Percentiles rank a stretch among this genome's conserved stretches.
Conservation (phyloP, 2,113 vertebrate genomes). For the Leptobrachium leishanense region DNA sequence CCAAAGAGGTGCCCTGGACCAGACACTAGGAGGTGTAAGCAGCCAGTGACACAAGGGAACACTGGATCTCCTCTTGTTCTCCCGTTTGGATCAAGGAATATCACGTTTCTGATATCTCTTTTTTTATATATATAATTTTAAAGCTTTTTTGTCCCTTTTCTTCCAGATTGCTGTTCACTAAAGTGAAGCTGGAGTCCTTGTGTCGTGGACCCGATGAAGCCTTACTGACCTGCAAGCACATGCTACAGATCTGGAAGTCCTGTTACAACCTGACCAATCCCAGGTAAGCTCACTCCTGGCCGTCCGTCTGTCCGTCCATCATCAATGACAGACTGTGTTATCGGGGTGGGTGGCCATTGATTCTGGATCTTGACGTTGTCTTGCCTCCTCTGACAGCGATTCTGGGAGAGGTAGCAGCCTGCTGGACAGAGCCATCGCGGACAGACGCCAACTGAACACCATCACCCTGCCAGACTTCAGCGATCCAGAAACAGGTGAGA, state of each 20-base stretch:
- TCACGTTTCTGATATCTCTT: too few species aligned
- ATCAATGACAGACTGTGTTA: too few species aligned
- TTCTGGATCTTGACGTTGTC: background rate
- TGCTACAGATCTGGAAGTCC: slow-evolving; percentile 98
- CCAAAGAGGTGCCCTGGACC: too few species aligned
- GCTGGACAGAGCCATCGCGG: slow-evolving; percentile 91
- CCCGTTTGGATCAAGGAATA: too few species aligned
- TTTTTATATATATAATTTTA: too few species aligned
- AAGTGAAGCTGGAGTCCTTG: slow-evolving; percentile 92
- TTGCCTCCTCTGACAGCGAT: slow-evolving; percentile 74
- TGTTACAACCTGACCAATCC: slow-evolving; percentile 98
- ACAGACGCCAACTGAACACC: slow-evolving; percentile 90
- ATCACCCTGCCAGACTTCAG: slow-evolving; percentile 97
- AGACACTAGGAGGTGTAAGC: too few species aligned
- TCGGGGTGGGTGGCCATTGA: too few species aligned
- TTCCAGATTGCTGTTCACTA: slow-evolving; percentile 89
- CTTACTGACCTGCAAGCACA: slow-evolving; percentile 94
- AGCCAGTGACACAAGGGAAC: too few species aligned
- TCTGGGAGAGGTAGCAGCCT: slow-evolving; percentile 96
- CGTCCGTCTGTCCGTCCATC: background rate
- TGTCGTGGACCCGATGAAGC: slow-evolving; percentile 94
- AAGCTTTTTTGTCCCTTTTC: slow-evolving; percentile 17
- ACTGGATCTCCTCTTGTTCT: too few species aligned
- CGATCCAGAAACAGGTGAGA: slow-evolving; percentile 93
- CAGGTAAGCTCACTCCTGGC: slow-evolving; percentile 69